A percentile compares a stretch with the other conserved stretches of the same genome.
Conservation (phyloP, 2,888 invertebrate genomes). For the Danaus chrysippus region DNA sequence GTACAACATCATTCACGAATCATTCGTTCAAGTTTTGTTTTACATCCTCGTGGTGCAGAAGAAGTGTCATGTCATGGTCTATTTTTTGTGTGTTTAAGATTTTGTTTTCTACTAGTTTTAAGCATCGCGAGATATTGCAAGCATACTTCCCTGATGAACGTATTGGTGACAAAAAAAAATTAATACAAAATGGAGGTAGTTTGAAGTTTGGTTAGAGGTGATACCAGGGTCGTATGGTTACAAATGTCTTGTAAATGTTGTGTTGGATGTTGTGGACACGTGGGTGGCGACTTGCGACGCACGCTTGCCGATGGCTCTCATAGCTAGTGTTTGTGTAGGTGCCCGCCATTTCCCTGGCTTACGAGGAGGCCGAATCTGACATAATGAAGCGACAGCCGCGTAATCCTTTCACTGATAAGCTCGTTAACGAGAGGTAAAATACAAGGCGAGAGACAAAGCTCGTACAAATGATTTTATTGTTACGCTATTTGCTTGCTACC, state of each 20-base stretch:
- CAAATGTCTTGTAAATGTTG: constrained; percentile 44
- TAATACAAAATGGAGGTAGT: neutral
- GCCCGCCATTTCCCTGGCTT: constrained; percentile 98
- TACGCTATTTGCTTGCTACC: constrained; percentile 76
- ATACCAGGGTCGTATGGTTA: constrained; percentile 34
- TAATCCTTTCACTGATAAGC: constrained; percentile 98
- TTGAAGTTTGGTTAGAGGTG: constrained; percentile 18
- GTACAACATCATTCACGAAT: constrained; percentile 41
- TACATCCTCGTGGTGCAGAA: constrained; percentile 44
- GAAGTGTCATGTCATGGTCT: constrained; percentile 65
- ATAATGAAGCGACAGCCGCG: constrained; percentile 99
- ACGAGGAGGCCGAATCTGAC: constrained; percentile 98
- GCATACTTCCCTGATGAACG: constrained; percentile 45
- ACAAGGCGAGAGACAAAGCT: constrained; percentile 61
- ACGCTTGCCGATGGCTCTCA: constrained; percentile 56
- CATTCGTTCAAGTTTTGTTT: constrained; percentile 51
- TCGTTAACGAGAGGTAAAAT: constrained; percentile 97
- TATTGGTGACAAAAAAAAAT: constrained; percentile 12
- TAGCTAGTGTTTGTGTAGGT: constrained; percentile 85
- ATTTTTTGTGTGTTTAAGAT: constrained; percentile 65
- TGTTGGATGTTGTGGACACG: constrained; percentile 72
- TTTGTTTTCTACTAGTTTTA: constrained; percentile 64
- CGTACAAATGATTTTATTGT: constrained; percentile 70
- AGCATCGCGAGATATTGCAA: constrained; percentile 57
- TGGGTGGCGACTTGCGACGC: constrained; percentile 32